Base-by-base conservation (phyloP, 1,140 invertebrate species). In the Drosophila kanapiae region DNA sequence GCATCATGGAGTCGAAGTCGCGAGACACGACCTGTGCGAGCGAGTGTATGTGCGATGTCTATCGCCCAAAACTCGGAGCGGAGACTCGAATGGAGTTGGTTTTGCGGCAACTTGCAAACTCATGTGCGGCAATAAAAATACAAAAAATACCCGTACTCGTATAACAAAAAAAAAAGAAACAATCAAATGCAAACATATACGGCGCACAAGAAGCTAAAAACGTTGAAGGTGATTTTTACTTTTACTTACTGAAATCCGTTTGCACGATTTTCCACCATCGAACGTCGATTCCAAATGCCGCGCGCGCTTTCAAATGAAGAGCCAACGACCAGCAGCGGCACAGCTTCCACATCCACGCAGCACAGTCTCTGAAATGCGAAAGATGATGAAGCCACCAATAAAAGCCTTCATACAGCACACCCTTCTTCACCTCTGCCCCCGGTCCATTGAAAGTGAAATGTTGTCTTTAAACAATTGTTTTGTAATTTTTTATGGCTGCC, bases 161-260 rank as follows among this genome's bases (percentile, higher is more conserved):
- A 60, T 59, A 60, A 40, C 45, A 62, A 74, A 62, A 62, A 74
- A 62, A 62, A 64, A 57, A 49, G 29, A 75, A 75, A 75, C 49
- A 75, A 81, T 78, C 82, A 84, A 87, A 87, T 87, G 80, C 84
- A 83, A 88, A 88, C 83, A 87, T 83, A 87, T 88, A 84, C 76
- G 74, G 84, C 84, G 42, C 74, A 49, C 72, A 60, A 76, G 62
- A 62, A 78, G 47, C 59, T 61, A 61, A 80, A 78, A 71, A 31
- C 48, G 61, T 65, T 70, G 63, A 54, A 88, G 84, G 71, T 88
- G 80, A 87, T 87, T 87, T 87, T 87, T 88, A 88, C 83, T 87
- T 87, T 87, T 87, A 88, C 84, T 87, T 83, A 69, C 62, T 40
- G 49, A 69, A 76, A 76, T 86, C 82, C 80, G 87, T 88, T 85